Evolutionary conservation across 1,140 invertebrate genomes (phyloP), one percentile per base, ranked within the genome.

Genomic region (Drosophila ananassae): DNA sequence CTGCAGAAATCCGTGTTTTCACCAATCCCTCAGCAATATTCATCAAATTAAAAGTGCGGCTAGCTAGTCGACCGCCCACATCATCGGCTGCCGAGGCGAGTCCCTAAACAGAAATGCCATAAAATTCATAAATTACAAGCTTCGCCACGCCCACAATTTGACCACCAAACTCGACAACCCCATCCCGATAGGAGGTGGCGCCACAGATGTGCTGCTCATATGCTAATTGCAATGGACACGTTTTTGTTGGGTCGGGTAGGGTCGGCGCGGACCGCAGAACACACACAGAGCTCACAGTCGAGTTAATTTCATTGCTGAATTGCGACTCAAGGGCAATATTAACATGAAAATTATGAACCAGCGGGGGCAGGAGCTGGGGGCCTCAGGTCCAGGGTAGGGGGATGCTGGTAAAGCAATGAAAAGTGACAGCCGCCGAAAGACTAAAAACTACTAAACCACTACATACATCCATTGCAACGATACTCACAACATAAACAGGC

Each of bases 241-340:
- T 68, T 73, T 79, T 79, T 62, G 34, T 79, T 62, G 34, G 10
- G 9, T 64, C 50, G 58, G 56, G 13, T 41, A 28, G 58, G 47
- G 39, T 21, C 30, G 8, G 12, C 12, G 22, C 37, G 48, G 39
- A 58, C 71, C 57, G 25, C 61, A 71, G 50, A 66, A 58, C 79
- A 46, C 67, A 59, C 73, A 69, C 34, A n/a, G 25, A 8, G 25
- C 59, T 52, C 41, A 60, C 58, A 79, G 50, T 22, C 54, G 62
- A 75, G 75, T 79, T 79, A 87, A 87, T 87, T 83, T 82, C 72
- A 83, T 89, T 79, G 66, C 79, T 89, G 83, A 79, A 79, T 83
- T 89, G 79, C 75, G 83, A 87, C 83, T 83, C 84, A 83, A 83
- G 83, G 83, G 83, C 83, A 89, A 89, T 83, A 87, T 89, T 89